Evolutionary conservation across 2,888 invertebrate species (phyloP).

Genomic region (Odontothrips loti): DNA sequence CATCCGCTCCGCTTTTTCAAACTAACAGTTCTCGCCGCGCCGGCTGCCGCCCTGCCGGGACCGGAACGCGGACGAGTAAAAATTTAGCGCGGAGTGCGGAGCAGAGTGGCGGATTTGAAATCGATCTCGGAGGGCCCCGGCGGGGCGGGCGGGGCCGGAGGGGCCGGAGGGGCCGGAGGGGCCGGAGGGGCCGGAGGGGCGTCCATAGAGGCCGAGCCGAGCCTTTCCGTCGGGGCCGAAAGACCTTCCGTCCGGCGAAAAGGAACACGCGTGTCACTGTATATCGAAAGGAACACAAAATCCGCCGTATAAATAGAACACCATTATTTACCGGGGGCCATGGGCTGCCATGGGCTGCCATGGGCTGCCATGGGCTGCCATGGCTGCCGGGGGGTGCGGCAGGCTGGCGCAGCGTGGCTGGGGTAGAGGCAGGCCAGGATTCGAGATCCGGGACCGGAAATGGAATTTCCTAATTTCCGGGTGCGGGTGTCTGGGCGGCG

Average conservation of each 20-base stretch:
- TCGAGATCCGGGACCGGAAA: slow-evolving; percentile 17
- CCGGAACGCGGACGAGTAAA: too few relatives aligned
- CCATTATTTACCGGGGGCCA: not conserved
- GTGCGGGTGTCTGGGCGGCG: slow-evolving; percentile 7
- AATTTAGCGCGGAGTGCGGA: too few relatives aligned
- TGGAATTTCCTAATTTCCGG: slow-evolving; percentile 26
- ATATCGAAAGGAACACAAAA: not conserved
- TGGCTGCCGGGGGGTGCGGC: not conserved
- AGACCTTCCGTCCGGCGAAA: not conserved
- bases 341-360: not conserved
- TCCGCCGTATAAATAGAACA: not conserved
- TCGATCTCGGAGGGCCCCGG: not conserved
- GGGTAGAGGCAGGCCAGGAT: not conserved
- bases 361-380: not conserved
- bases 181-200: not conserved
- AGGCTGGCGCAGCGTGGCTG: not conserved
- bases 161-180: not conserved
- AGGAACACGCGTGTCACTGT: not conserved
- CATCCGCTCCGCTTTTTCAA: too few relatives aligned
- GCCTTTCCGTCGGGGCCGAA: not conserved
- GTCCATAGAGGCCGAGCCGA: not conserved
- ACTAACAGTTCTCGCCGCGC: too few relatives aligned
- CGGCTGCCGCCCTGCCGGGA: too few relatives aligned
- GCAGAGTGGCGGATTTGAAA: not conserved
- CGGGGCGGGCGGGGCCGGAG: not conserved